Conservation (phyloP, 2,113 vertebrate genomes). For the Hyaena hyaena region DNA sequence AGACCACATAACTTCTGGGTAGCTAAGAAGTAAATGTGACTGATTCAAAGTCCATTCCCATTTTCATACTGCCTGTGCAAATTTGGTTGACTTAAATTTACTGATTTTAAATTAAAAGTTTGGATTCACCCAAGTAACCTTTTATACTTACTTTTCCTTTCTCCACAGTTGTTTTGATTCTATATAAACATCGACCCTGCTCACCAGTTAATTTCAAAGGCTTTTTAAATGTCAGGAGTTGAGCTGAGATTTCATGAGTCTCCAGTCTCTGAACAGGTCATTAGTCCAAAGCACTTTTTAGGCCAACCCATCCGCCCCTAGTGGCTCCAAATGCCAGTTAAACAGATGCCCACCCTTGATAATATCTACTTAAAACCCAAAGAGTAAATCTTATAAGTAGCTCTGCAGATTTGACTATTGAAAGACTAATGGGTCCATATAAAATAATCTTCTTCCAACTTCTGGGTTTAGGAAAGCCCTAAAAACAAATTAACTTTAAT, state of each 20-base stretch:
- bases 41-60: not conserved
- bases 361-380: slow-evolving; percentile 72
- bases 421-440: slow-evolving; percentile 60
- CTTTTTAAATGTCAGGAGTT: slow-evolving; percentile 67
- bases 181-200: not conserved
- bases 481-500: slow-evolving; percentile 76
- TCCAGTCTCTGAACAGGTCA: slow-evolving; percentile 62
- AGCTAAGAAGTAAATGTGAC: not conserved
- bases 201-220: slow-evolving; percentile 57
- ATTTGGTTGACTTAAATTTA: not conserved
- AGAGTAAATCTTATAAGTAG: slow-evolving; percentile 65
- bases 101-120: slow-evolving; percentile 52
- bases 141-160: slow-evolving; percentile 27
- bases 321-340: slow-evolving; percentile 56
- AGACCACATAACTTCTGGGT: not conserved
- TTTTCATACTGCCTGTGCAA: not conserved
- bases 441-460: slow-evolving; percentile 77
- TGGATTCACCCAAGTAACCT: slow-evolving; percentile 31
- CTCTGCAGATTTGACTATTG: slow-evolving; percentile 72
- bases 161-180: slow-evolving; percentile 27
- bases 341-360: slow-evolving; percentile 66
- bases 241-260: slow-evolving; percentile 60
- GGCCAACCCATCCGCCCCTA: slow-evolving; percentile 18
- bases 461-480: slow-evolving; percentile 76
- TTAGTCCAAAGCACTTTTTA: slow-evolving; percentile 71